A percentile compares a stretch with the other conserved stretches of the same genome.
Evolutionary conservation across 1,140 invertebrate species (phyloP).

Genomic region (Oedothorax gibbosus): DNA sequence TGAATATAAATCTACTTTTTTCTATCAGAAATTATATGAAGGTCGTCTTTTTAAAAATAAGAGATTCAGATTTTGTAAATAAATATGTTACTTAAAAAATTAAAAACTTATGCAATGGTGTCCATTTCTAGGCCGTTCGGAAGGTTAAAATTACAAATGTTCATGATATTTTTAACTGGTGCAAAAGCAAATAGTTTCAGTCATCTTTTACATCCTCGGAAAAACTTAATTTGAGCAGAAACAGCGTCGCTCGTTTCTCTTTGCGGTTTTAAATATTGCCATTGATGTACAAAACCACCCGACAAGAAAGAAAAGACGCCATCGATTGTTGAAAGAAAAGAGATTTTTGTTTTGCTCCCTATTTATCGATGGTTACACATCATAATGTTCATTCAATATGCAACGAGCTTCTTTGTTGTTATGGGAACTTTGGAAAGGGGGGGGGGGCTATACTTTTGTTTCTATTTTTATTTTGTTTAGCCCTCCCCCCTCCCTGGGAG

Average conservation of each 20-base stretch:
- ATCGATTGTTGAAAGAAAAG: slow-evolving; percentile 27
- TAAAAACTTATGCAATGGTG: no score
- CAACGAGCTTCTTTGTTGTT: slow-evolving; percentile 9
- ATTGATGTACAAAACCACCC: slow-evolving; percentile 21
- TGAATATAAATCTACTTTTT: no score
- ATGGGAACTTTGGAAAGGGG: no score
- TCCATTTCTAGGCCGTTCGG: no score
- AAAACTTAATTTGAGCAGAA: slow-evolving; percentile 42
- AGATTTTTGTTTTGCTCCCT: slow-evolving; percentile 26
- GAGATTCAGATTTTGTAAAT: no score
- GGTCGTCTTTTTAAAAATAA: no score
- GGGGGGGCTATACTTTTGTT: neutral
- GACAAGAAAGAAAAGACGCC: slow-evolving; percentile 22
- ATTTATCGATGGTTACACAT: slow-evolving; percentile 33
- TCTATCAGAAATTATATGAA: no score
- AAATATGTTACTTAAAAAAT: no score
- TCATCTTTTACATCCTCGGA: neutral
- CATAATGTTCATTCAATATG: slow-evolving; percentile 43
- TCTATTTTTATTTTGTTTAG: neutral
- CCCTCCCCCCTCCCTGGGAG: neutral
- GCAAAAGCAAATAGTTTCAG: no score
- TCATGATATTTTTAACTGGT: no score
- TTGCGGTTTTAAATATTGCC: slow-evolving; percentile 5
- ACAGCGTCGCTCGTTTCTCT: slow-evolving; percentile 1
- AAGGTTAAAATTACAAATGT: no score